Base-by-base conservation (phyloP, 2,888 invertebrate species). In the Ctenicera cuprea region DNA sequence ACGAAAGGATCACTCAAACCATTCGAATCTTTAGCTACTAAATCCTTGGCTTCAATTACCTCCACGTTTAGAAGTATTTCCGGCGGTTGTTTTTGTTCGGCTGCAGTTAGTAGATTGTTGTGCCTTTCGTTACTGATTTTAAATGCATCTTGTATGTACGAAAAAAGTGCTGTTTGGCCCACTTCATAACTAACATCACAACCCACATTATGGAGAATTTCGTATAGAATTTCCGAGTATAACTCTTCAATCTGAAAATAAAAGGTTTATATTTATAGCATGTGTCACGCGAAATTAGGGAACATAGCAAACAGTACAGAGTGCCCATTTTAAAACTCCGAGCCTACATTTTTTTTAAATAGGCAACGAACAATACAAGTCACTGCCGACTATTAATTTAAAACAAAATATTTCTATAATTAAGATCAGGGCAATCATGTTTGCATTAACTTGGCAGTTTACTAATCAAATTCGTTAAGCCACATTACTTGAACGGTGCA, bases 1-100 rank as follows among this genome's bases (percentile, higher is more conserved):
- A 98, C 98, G 86, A 97, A 99, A 0, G 99, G 99, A 88, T 99
- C 99, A 81, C 97, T 97, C 78, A 97, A 90, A n/a, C 98, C 96
- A 84, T 95, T 96, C 0, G 95, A 92, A 86, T 96, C 96, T 87
- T 96, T 96, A 18, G 96, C 92, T 75, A 91, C 90, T 50, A 96
- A 87, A 81, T 95, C 95, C 88, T 95, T 95, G 0, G 95, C 95
- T 87, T 96, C 95, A 65, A 96, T 92, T 4, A 96, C 91, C 87
- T 96, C 95, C 9, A 96, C 93, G 84, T 96, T 95, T 50, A 96
- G 87, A 87, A 94, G 91, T 80, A 96, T 89, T 82, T 95, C 94
- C 0, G 96, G 96, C 0, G 95, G 93, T 89, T 95, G 94, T 86
- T 95, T 95, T 12, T 91, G 91, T 83, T 91, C 91, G 0, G 94